Evolutionary conservation across 2,113 vertebrate species (phyloP).

Genomic region (Camelus bactrianus): DNA sequence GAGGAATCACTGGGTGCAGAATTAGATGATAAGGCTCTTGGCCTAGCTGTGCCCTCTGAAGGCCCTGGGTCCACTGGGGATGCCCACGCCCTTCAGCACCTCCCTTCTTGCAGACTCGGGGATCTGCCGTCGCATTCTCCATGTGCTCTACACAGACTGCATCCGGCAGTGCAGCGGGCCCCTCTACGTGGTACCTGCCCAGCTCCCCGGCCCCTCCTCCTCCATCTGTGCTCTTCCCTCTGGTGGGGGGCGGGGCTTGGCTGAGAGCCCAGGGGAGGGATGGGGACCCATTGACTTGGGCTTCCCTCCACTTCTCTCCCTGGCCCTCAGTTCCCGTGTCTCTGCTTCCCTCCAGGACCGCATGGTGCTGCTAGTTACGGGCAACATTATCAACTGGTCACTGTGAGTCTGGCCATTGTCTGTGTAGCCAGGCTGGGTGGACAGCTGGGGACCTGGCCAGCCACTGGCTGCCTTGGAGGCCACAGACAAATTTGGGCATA

Average conservation of each 20-base stretch:
- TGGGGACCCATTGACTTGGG: background rate
- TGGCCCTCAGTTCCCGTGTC: background rate
- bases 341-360: constrained; percentile 90
- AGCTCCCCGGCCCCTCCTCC: background rate
- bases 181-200: constrained; percentile 95
- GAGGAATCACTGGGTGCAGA: background rate
- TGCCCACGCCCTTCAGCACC: fast-evolving
- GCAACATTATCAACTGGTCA: constrained; percentile 99
- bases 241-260: background rate
- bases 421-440: background rate
- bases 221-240: background rate
- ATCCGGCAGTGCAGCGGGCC: constrained; percentile 97
- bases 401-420: constrained; percentile 91
- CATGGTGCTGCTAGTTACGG: constrained; percentile 98
- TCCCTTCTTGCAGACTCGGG: constrained; percentile 90
- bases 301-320: constrained; percentile 30
- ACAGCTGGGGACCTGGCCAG: background rate
- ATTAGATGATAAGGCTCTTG: background rate
- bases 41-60: background rate
- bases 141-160: constrained; percentile 96
- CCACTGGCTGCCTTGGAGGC: background rate
- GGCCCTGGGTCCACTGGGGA: background rate
- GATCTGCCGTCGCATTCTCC: constrained; percentile 91
- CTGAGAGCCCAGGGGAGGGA: background rate
- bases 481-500: background rate